These are phyloP conservation scores for Myiagra hebetior DNA, from an alignment of 2,113 vertebrate species.

Conservation along the genomic window DNA sequence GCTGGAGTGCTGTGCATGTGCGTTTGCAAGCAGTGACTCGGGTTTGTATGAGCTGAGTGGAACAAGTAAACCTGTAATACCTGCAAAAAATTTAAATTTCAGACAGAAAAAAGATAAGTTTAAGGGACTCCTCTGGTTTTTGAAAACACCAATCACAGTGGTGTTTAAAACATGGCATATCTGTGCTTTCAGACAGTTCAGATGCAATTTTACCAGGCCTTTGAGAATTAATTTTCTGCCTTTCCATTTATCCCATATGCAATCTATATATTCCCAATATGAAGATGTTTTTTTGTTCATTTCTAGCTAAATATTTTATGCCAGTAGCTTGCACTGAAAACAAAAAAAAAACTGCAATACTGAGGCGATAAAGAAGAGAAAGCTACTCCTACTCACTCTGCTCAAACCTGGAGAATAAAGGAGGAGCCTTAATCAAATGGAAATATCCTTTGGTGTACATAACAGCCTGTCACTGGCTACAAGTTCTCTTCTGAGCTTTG, in stretches of 20 bases:
- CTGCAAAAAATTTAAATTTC: rapidly evolving
- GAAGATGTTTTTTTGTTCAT: not conserved
- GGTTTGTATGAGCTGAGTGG: not conserved
- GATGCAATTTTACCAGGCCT: not conserved
- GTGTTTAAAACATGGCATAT: not conserved
- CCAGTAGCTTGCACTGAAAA: not conserved
- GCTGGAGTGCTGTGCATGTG: not conserved
- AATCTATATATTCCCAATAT: not conserved
- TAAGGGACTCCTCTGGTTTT: not conserved
- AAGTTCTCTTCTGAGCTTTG: not conserved
- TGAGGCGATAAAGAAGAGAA: not conserved
- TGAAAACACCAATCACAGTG: not conserved
- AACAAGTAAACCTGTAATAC: not conserved
- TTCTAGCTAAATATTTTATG: not conserved
- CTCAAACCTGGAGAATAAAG: not conserved
- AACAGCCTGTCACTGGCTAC: not conserved
- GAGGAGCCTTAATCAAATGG: not conserved
- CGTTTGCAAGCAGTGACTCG: not conserved
- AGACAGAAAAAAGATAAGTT: not conserved
- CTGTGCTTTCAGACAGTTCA: not conserved
- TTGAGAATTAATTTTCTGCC: not conserved
- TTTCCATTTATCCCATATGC: not conserved
- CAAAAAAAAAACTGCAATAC: not conserved
- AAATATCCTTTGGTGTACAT: not conserved
- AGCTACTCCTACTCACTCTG: not conserved